Conservation (phyloP, 2,113 vertebrate species). For the Poeciliopsis occidentalis region DNA sequence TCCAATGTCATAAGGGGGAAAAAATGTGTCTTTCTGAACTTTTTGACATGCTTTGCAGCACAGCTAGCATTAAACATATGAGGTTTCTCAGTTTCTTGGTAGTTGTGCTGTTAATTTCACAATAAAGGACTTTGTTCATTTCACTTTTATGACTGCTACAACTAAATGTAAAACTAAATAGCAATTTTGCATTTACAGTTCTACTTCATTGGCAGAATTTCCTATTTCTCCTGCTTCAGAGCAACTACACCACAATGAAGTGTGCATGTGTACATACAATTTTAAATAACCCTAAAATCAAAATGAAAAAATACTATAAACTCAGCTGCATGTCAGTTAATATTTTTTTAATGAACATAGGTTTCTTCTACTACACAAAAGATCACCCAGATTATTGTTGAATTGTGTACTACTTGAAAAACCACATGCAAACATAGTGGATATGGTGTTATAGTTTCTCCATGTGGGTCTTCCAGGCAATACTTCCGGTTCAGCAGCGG, state of each 20-base stretch:
- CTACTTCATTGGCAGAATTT: not conserved
- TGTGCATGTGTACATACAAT: not conserved
- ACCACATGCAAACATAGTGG: constrained; percentile 5
- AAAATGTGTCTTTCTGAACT: no score
- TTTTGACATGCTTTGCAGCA: no score
- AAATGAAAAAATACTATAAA: not conserved
- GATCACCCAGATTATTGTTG: not conserved
- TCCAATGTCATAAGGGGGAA: no score
- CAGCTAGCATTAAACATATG: not conserved
- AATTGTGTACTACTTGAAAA: not conserved
- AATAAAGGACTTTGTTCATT: not conserved
- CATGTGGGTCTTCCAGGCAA: constrained; percentile 55
- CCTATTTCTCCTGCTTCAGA: not conserved
- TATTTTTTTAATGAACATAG: not conserved
- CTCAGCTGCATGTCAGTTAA: not conserved
- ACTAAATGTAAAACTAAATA: not conserved
- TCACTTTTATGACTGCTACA: not conserved
- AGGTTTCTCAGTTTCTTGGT: not conserved
- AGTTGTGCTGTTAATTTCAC: not conserved
- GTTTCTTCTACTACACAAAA: not conserved
- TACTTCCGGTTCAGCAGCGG: constrained; percentile 50
- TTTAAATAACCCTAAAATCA: not conserved
- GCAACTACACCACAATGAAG: not conserved
- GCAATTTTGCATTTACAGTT: not conserved
- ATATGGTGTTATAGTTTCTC: constrained; percentile 58